Evolutionary conservation across 2,113 vertebrate species (phyloP).

Genomic region (Leptobrachium ailaonicum): DNA sequence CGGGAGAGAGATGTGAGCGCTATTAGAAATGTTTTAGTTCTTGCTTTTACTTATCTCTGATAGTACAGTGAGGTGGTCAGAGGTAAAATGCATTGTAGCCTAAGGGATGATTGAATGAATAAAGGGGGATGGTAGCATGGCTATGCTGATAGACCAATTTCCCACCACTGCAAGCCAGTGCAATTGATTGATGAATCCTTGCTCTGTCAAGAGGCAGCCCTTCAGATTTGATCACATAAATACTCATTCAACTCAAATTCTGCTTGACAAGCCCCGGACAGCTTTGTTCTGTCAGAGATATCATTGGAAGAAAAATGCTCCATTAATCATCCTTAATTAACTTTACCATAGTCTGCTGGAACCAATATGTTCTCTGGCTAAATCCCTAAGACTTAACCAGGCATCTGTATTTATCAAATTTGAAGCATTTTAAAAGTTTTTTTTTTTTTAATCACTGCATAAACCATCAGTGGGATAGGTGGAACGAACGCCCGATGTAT

Average conservation of each 20-base stretch:
- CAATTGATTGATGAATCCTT: constrained; percentile 98
- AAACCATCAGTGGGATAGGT: constrained; percentile 21
- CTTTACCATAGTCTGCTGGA: constrained; percentile 90
- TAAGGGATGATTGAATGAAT: constrained; percentile 96
- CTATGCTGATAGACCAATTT: constrained; percentile 96
- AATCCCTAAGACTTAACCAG: constrained; percentile 79
- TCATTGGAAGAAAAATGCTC: constrained; percentile 94
- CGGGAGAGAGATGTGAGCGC: constrained; percentile 85
- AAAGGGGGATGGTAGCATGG: constrained; percentile 76
- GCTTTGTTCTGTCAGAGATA: constrained; percentile 99
- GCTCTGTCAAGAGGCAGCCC: constrained; percentile 95
- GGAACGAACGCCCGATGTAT: background rate
- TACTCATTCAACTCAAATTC: constrained; percentile 99
- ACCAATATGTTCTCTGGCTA: constrained; percentile 82
- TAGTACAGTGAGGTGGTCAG: constrained; percentile 91
- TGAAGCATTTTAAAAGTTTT: constrained; percentile 71
- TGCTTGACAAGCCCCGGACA: constrained; percentile 97
- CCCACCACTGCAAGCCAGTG: constrained; percentile 88
- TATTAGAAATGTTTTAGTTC: constrained; percentile 86
- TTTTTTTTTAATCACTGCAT: constrained; percentile 63
- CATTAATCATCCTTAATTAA: constrained; percentile 99
- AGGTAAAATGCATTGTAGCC: constrained; percentile 98
- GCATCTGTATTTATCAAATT: constrained; percentile 82
- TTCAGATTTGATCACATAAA: constrained; percentile 99
- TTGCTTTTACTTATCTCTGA: constrained; percentile 79